A percentile compares a stretch with the other conserved stretches of the same genome.
These are phyloP conservation scores for Hyposmocoma kahamanoa DNA, from an alignment of 1,140 invertebrate genomes.

Conservation along the genomic window DNA sequence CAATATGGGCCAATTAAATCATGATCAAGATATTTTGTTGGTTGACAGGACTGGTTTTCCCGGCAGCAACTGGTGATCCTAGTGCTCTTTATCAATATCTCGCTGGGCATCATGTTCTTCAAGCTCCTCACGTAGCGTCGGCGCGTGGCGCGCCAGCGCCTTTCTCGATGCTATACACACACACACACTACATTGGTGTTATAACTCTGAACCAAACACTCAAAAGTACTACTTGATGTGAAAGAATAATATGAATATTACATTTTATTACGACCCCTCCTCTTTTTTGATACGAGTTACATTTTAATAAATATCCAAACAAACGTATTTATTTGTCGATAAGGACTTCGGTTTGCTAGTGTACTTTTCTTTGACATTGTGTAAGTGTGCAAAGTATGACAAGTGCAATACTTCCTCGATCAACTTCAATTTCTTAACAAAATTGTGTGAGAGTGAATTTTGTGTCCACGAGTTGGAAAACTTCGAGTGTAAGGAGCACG, in stretches of 20 bases:
- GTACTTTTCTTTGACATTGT: constrained; percentile 53
- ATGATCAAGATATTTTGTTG: too few species aligned
- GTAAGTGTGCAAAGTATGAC: constrained; percentile 51
- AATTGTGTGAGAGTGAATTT: constrained; percentile 46
- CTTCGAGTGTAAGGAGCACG: constrained; percentile 48
- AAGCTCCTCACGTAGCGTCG: constrained; percentile 92
- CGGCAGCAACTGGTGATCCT: constrained; percentile 96
- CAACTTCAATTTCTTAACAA: constrained; percentile 31
- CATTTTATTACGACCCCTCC: constrained; percentile 22
- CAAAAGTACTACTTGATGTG: constrained; percentile 34
- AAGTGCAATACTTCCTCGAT: constrained; percentile 42
- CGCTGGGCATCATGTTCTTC: constrained; percentile 97
- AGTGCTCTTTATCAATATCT: constrained; percentile 96
- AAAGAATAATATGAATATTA: constrained; percentile 19
- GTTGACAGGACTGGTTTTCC: constrained; percentile 99
- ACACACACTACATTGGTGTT: constrained; percentile 14
- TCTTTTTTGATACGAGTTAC: constrained; percentile 38
- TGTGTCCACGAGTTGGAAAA: constrained; percentile 43
- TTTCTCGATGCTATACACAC: background rate
- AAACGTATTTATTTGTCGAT: constrained; percentile 38
- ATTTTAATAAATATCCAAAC: constrained; percentile 25
- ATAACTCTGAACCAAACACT: constrained; percentile 30
- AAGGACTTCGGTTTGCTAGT: constrained; percentile 63
- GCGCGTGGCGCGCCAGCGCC: constrained; percentile 56
- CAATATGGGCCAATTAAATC: too few species aligned